Evolutionary conservation across 23 tunicate genomes (phyloP).

Genomic region (Ciona savignyi): DNA sequence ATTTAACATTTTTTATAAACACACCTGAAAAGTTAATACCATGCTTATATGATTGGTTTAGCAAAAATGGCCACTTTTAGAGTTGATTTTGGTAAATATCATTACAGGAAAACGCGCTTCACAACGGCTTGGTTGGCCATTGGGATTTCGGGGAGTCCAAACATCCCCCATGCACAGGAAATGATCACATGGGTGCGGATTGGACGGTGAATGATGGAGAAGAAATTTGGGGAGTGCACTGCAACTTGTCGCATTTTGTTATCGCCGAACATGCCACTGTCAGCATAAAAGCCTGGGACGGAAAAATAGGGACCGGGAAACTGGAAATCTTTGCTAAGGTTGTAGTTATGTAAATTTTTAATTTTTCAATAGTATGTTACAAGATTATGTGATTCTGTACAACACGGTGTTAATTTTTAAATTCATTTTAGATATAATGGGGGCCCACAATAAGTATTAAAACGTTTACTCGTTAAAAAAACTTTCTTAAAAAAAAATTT

Average conservation of each 20-base stretch:
- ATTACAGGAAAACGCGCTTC: conserved; percentile 24
- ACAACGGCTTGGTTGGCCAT: conserved; percentile 38
- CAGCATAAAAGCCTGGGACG: conserved; percentile 28
- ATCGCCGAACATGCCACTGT: conserved; percentile 29
- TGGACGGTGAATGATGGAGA: conserved; percentile 37
- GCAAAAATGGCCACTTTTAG: background rate
- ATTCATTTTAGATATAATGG: background rate
- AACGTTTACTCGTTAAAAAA: no score
- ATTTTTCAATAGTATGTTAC: no score
- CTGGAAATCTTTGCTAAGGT: conserved; percentile 45
- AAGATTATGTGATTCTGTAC: no score
- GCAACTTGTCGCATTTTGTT: conserved; percentile 37
- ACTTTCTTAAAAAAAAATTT: no score
- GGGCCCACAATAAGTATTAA: background rate
- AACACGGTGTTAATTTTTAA: no score
- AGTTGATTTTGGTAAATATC: background rate
- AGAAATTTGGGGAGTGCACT: conserved; percentile 29
- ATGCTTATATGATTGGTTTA: background rate
- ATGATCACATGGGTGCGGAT: conserved; percentile 36
- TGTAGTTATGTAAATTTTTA: background rate
- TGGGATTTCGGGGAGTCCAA: conserved; percentile 41
- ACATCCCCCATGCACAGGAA: conserved; percentile 39
- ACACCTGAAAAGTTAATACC: background rate
- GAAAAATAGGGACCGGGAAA: conserved; percentile 20
- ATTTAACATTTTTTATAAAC: no score